These are phyloP conservation scores for Coregonus clupeaformis DNA, from an alignment of 2,113 vertebrate species.

Conservation along the genomic window DNA sequence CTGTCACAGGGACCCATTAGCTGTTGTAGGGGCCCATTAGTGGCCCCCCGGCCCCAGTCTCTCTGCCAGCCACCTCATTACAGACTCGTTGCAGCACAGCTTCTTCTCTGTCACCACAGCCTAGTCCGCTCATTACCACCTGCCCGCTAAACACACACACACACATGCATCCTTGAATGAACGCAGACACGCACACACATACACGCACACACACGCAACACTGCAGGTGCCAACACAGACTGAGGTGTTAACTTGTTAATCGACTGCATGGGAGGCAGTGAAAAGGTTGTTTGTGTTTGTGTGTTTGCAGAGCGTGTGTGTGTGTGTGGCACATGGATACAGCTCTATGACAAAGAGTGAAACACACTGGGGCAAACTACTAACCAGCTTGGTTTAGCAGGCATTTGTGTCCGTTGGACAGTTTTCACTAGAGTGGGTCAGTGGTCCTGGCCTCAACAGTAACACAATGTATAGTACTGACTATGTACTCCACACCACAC, in stretches of 20 bases:
- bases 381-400: neutral
- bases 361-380: neutral
- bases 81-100: constrained; percentile 23
- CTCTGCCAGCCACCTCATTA: constrained; percentile 67
- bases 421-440: neutral
- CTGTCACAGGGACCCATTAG: constrained; percentile 67
- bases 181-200: no score
- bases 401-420: neutral
- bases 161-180: neutral
- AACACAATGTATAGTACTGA: neutral
- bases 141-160: constrained; percentile 67
- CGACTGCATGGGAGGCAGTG: constrained; percentile 10
- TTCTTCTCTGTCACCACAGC: constrained; percentile 39
- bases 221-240: constrained; percentile 60
- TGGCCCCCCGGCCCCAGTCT: constrained; percentile 54
- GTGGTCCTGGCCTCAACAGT: no score
- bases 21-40: constrained; percentile 68
- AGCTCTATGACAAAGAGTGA: constrained; percentile 3
- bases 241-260: constrained; percentile 23
- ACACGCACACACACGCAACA: neutral
- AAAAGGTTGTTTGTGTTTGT: neutral
- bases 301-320: neutral
- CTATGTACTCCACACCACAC: neutral
- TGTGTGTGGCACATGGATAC: neutral
- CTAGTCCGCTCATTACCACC: constrained; percentile 74